Percentiles rank a stretch among this genome's conserved stretches.
Evolutionary conservation across 2,113 vertebrate genomes (phyloP).

Genomic region (Alaudala cheleensis): DNA sequence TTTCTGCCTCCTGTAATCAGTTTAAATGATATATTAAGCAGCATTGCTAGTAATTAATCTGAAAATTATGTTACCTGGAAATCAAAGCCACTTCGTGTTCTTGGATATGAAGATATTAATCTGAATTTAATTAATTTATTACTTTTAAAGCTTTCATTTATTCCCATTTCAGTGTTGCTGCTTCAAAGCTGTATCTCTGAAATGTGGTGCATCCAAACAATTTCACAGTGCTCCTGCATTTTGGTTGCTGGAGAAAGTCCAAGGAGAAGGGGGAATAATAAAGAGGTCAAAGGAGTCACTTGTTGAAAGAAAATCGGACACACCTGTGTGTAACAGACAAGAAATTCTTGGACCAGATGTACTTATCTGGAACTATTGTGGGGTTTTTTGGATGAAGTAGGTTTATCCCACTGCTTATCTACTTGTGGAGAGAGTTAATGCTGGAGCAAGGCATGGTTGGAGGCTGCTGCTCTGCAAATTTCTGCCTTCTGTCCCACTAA

Average conservation of each 20-base stretch:
- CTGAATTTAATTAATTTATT: conserved; percentile 12
- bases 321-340: neutral
- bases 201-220: neutral
- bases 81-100: neutral
- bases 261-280: neutral
- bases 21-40: conserved; percentile 38
- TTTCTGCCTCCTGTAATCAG: conserved; percentile 30
- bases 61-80: conserved; percentile 28
- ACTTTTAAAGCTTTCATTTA: conserved; percentile 2
- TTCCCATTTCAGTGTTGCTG: neutral
- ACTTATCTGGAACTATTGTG: neutral
- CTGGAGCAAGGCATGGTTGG: neutral
- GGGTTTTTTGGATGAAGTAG: neutral
- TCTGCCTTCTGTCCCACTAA: neutral
- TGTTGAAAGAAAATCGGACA: neutral
- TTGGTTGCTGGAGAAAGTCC: neutral
- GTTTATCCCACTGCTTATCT: neutral
- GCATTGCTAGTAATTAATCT: conserved; percentile 31
- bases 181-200: neutral
- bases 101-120: neutral
- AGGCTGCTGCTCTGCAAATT: neutral
- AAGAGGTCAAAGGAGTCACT: neutral
- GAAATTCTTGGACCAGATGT: neutral
- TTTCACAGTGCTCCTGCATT: neutral
- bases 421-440: neutral